Evolutionary conservation across 2,113 vertebrate species (phyloP), one percentile per base, ranked within the genome.

Genomic region (Meriones unguiculatus): DNA sequence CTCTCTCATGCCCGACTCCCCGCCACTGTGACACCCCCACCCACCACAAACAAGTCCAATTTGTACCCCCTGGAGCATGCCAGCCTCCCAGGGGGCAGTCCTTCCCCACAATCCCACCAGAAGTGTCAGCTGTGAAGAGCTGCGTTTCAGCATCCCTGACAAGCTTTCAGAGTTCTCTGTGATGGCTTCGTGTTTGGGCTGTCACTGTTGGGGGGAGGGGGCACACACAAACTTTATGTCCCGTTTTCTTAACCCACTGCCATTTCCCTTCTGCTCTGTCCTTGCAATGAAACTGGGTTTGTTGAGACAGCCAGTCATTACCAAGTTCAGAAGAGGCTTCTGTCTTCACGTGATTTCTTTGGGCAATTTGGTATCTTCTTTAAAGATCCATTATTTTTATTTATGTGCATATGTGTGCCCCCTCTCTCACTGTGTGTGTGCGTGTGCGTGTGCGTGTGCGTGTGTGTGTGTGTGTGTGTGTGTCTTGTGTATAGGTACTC

Each of bases 251-350:
- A 67, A 89, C 12, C 5, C 20, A 67, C 35, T 8, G 17, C 52
- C 38, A 6, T 89, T 57, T 95, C 80, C 3, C 10, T 97, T 93
- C 59, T 93, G 70, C 54, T 9, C 90, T 77, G 75, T 97, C 85
- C 69, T 7, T 65, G 41, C 5, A 32, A 84, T 70, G 64, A 78
- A 46, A 84, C 50, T 18, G 25, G 89, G 87, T 35, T 81, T 57
- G 69, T 38, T 54, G 82, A 73, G 11, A 72, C 50, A 7, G 38
- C 38, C 73, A 87, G 78, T 28, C 84, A 80, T 65, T 73, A 57
- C 52, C 70, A 88, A 90, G 38, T 72, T 93, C 93, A 30, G 82
- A 93, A 95, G 57, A 86, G 8, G 86, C 20, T 59, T 46, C 59
- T 11, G 57, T 41, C 59, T 64, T 85, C 5, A 41, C 7, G 9